Conservation (phyloP, 1,140 invertebrate species). For the Scaptomyza montana region DNA sequence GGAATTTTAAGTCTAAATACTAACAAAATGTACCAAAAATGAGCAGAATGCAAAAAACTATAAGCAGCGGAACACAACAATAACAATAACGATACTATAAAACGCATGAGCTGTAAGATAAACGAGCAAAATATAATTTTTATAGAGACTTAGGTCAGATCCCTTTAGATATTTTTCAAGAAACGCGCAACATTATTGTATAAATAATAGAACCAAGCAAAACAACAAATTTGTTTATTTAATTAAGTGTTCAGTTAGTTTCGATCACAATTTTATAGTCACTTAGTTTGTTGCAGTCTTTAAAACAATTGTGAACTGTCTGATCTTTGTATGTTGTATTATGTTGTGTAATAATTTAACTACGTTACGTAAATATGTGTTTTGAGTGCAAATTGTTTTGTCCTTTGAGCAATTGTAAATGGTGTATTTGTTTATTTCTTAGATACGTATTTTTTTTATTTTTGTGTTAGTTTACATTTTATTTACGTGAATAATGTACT, state of each 20-base stretch:
- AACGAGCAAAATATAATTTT: constrained; percentile 58
- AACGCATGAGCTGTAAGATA: constrained; percentile 55
- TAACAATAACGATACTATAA: constrained; percentile 36
- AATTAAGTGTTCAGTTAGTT: constrained; percentile 45
- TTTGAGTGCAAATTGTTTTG: constrained; percentile 49
- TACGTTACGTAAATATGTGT: constrained; percentile 43
- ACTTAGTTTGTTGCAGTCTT: constrained; percentile 42
- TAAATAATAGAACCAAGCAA: constrained; percentile 34
- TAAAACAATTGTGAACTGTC: constrained; percentile 45
- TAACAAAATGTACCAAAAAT: constrained; percentile 76
- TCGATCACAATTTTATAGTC: constrained; percentile 31
- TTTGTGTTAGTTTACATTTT: constrained; percentile 42
- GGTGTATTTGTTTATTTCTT: constrained; percentile 51
- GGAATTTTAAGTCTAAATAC: constrained; percentile 70
- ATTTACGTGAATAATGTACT: constrained; percentile 31
- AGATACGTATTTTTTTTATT: constrained; percentile 34
- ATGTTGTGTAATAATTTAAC: constrained; percentile 59
- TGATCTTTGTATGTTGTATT: constrained; percentile 67
- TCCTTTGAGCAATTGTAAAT: constrained; percentile 55
- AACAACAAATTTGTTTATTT: constrained; percentile 24
- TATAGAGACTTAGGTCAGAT: constrained; percentile 43
- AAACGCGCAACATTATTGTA: constrained; percentile 50
- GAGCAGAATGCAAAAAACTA: constrained; percentile 19
- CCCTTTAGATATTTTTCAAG: constrained; percentile 27
- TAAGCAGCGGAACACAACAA: constrained; percentile 42